A percentile compares a stretch with the other conserved stretches of the same genome.
Evolutionary conservation across 2,797 vertebrate genomes (phyloP).

Genomic region (Rhinatrema bivittatum): DNA sequence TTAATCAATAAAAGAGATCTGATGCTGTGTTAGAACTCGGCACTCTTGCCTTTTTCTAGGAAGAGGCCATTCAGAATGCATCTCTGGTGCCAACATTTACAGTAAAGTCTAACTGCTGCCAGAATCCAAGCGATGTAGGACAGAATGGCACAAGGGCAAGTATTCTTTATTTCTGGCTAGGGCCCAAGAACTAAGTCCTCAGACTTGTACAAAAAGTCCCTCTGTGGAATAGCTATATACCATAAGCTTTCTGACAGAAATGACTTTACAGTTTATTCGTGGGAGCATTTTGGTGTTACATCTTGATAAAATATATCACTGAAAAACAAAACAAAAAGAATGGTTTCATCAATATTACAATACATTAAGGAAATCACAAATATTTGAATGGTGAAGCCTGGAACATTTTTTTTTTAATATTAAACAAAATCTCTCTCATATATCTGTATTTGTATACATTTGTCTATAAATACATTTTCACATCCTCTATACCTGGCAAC

Average conservation of each 20-base stretch:
- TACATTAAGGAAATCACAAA: slow-evolving; percentile 11
- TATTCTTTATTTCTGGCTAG: slow-evolving; percentile 41
- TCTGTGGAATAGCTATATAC: slow-evolving; percentile 27
- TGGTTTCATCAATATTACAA: slow-evolving; percentile 9
- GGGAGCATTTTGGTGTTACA: slow-evolving; percentile 14
- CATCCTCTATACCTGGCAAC: too few species aligned
- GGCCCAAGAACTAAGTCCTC: slow-evolving; percentile 37
- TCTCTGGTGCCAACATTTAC: slow-evolving; percentile 38
- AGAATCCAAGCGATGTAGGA: slow-evolving; percentile 27
- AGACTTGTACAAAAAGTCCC: slow-evolving; percentile 33
- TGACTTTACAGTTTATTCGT: slow-evolving; percentile 8
- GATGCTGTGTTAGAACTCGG: slow-evolving; percentile 12
- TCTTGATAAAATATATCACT: too few species aligned
- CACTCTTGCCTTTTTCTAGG: slow-evolving; percentile 28
- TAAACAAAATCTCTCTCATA: slow-evolving; percentile 13
- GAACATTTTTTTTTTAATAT: slow-evolving; percentile 24
- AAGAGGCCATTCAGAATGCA: slow-evolving; percentile 36
- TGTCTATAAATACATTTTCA: too few species aligned
- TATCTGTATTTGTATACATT: too few species aligned
- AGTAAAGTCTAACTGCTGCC: slow-evolving; percentile 30
- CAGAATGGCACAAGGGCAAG: slow-evolving; percentile 44
- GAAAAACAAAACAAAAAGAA: too few species aligned
- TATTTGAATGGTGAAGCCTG: too few species aligned
- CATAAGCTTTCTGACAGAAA: neutral
- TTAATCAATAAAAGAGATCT: slow-evolving; percentile 34